Evolutionary conservation across 2,113 vertebrate species (phyloP), one percentile per base, ranked within the genome.

Genomic region (Rhipidura dahli): DNA sequence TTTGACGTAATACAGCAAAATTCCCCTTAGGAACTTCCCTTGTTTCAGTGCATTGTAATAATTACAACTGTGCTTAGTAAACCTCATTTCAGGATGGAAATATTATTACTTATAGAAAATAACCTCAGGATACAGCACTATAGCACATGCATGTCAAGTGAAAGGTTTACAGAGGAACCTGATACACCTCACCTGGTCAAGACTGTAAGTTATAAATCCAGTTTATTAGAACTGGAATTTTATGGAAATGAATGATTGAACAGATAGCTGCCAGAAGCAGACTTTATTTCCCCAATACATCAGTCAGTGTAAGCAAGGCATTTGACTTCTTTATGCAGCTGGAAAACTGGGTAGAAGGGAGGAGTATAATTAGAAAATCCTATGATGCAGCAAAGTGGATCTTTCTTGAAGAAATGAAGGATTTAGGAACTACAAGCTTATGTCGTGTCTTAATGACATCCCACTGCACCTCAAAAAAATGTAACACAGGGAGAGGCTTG

Each of bases 151-250:
- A 39, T 10, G 5, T 17, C 1, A 15, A 60, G n/a, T 3, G 6
- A 44, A 65, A 87, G 39, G 14, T 26, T n/a, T 22, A 15, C 49
- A 68, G 28, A 50, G 64, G 61, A 66, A n/a, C 35, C 3, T 40
- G 40, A 40, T 44, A 23, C 10, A 42, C 78, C 15, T 63, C 61
- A 85, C 30, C 75, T 83, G 40, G 31, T 70, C 45, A n/a, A 79
- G 71, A 27, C 0, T 83, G 49, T 50, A 61, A 50, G 63, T 44
- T 69, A 39, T 53, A 57, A 83, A 56, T n/a, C 37, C 0, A 1
- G 8, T 80, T 69, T 70, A 53, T 77, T 89, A 73, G 35, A 87
- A 57, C 35, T 57, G 69, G 76, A 65, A 73, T 73, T 90, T 72
- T 57, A 35, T 73, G 47, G 51, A 84, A 75, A 53, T 82, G 21